Evolutionary conservation across 2,797 vertebrate genomes (phyloP), one percentile per base, ranked within the genome.

Genomic region (Silurus lanzhouensis): DNA sequence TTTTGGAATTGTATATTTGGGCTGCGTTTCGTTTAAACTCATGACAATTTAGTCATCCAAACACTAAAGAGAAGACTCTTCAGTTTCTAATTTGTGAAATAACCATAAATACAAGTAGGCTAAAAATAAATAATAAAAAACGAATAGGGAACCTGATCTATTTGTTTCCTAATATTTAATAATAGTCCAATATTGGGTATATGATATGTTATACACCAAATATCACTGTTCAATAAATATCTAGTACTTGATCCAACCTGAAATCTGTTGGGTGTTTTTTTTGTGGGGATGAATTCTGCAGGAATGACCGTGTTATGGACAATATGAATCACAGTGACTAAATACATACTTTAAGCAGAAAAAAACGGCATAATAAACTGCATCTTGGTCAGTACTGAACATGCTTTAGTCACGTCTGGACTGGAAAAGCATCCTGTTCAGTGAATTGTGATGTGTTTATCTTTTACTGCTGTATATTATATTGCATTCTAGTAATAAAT

Each of bases 151-250:
- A 58, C 19, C 15, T 68, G 52, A 10, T 44, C 27, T 70, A 27
- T 71, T 68, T 68, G n/a, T 57, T 71, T 25, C 55, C 25, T 79
- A 64, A 83, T 60, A 22, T 84, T 63, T 72, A 64, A 64, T 31
- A 74, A 80, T 25, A 22, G 20, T 55, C 52, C 22, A 57, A 52
- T 63, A 19, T 81, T 55, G 38, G 68, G 68, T 81, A 61, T 85
- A 87, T 75, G 38, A 48, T 85, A 58, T 83, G 85, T 72, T 57
- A 52, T 84, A 84, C 77, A 87, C 48, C 82, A 85, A 76, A 89
- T 86, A 80, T 88, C 68, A 85, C 64, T 82, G 70, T 71, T 86
- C 55, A 89, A 88, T 89, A 90, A 89, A 89, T 52, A 77, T 81
- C 68, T 38, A 80, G 76, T 64, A 61, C 83, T 75, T 60, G 82